These are phyloP conservation scores for Fabriciana adippe DNA, from an alignment of 2,888 invertebrate genomes.

Conservation along the genomic window DNA sequence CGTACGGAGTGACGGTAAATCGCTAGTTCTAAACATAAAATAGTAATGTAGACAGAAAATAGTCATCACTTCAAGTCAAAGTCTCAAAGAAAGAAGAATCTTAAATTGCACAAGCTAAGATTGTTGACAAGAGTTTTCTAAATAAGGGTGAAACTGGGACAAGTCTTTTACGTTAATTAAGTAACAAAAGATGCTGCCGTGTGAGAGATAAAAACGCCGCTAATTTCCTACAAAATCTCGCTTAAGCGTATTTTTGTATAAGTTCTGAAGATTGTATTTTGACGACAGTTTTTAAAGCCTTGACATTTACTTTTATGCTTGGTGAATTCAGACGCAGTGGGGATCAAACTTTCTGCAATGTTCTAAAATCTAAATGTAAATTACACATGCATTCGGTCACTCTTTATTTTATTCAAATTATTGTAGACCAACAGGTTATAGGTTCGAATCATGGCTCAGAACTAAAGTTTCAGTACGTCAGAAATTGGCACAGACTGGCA, in stretches of 20 bases:
- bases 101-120: slow-evolving; percentile 12
- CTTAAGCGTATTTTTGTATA: slow-evolving; percentile 5
- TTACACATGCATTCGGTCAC: too few species aligned
- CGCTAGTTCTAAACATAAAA: too few species aligned
- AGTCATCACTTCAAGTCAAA: neutral
- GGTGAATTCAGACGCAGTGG: neutral
- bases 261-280: neutral
- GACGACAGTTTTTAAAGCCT: neutral
- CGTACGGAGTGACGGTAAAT: too few species aligned
- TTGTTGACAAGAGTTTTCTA: slow-evolving; percentile 5
- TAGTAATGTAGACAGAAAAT: too few species aligned
- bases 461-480: too few species aligned
- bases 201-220: slow-evolving; percentile 7
- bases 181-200: slow-evolving; percentile 23
- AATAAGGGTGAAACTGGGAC: slow-evolving; percentile 14
- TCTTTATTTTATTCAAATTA: too few species aligned
- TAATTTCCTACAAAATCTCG: slow-evolving; percentile 2
- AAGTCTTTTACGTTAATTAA: slow-evolving; percentile 21
- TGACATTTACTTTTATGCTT: neutral
- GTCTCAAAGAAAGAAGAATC: neutral
- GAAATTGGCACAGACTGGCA: too few species aligned
- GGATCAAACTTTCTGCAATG: too few species aligned
- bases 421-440: too few species aligned
- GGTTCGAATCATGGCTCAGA: too few species aligned
- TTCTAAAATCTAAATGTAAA: too few species aligned